Conservation (phyloP, 1,140 invertebrate genomes). For the Aporrectodea caliginosa region DNA sequence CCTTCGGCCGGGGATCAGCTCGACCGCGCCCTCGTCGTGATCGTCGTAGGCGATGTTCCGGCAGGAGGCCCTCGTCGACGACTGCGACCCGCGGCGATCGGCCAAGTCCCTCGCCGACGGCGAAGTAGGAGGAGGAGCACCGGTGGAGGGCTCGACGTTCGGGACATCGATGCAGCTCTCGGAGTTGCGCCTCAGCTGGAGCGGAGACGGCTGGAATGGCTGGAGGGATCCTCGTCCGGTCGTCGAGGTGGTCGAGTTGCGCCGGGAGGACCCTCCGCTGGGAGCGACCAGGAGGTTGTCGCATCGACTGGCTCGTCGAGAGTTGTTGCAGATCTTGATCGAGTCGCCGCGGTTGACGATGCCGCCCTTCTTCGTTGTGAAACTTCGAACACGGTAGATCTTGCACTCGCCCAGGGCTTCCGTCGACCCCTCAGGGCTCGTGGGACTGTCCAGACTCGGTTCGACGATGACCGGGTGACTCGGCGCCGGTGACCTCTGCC, state of each 20-base stretch:
- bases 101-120: background rate
- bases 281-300: background rate
- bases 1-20: background rate
- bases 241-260: background rate
- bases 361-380: constrained; percentile 77
- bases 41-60: background rate
- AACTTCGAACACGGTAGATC: constrained; percentile 79
- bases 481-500: too few species aligned
- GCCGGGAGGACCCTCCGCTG: background rate
- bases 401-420: background rate
- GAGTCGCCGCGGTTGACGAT: constrained; percentile 86
- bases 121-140: background rate
- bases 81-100: background rate
- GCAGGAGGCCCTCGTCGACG: background rate
- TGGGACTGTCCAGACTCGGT: background rate
- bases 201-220: background rate
- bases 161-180: background rate
- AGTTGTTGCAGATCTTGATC: constrained; percentile 59
- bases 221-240: background rate
- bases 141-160: too few species aligned
- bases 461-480: background rate
- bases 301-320: background rate
- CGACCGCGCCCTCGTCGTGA: background rate
- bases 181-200: background rate
- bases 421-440: background rate